phyloP scores from a whole-genome alignment of 1,140 invertebrate genomes.

The Probaryconus sp. region DNA sequence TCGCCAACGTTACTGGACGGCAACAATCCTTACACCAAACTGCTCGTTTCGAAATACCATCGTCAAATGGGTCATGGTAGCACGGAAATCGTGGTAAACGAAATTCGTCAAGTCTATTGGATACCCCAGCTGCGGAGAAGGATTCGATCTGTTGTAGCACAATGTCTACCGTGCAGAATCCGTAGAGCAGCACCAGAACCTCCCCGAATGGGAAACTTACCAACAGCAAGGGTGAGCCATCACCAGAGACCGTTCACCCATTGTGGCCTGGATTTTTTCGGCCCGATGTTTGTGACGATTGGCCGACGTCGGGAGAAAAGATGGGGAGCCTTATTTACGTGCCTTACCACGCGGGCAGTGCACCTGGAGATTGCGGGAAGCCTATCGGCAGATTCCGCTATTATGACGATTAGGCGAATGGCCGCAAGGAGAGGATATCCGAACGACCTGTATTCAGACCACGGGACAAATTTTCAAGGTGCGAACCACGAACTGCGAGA shows the following conservation, averaged over 20 bases:
- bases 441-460: constrained; percentile 53
- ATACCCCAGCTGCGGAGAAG: constrained; percentile 41
- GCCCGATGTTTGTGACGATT: constrained; percentile 1
- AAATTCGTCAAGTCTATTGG: constrained; percentile 46
- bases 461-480: constrained; percentile 33
- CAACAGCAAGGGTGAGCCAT: constrained; percentile 37
- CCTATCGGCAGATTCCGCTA: constrained; percentile 52
- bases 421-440: constrained; percentile 43
- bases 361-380: constrained; percentile 57
- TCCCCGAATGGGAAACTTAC: constrained; percentile 66
- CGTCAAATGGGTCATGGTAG: constrained; percentile 35
- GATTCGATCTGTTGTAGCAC: constrained; percentile 8
- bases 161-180: constrained; percentile 27
- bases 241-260: background rate
- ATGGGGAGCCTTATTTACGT: constrained; percentile 57
- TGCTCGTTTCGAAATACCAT: constrained; percentile 27
- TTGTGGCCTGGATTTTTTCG: constrained; percentile 10
- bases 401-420: constrained; percentile 61
- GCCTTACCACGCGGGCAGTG: constrained; percentile 53
- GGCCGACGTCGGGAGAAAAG: constrained; percentile 36
- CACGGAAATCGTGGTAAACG: constrained; percentile 34
- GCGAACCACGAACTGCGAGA: background rate
- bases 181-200: constrained; percentile 18
- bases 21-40: background rate
- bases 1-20: background rate